phyloP scores from a whole-genome alignment of 2,888 invertebrate genomes.

The Suillia variegata region DNA sequence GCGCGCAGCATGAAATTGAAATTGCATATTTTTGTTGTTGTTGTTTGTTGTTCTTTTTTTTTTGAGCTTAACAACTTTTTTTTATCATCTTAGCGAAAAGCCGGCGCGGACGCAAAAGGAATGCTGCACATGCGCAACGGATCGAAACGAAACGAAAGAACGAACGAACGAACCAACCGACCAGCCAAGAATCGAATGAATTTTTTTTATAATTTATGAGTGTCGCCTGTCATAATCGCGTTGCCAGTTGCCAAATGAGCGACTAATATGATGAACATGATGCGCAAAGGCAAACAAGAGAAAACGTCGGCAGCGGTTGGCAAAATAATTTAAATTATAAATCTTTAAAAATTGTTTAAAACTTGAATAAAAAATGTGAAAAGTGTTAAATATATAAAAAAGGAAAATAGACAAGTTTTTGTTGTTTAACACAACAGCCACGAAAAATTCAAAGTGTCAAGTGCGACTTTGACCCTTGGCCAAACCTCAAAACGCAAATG shows the following conservation, averaged over 20 bases:
- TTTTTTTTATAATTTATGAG: conserved; percentile 33
- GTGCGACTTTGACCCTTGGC: neutral
- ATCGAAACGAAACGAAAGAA: no score
- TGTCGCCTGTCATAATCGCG: conserved; percentile 39
- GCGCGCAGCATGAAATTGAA: conserved; percentile 27
- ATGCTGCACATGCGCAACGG: neutral
- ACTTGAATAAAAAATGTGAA: no score
- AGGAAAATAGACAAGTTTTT: no score
- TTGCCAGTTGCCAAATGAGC: conserved; percentile 38
- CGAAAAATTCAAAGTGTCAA: no score
- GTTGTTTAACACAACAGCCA: no score
- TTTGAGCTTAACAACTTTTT: neutral
- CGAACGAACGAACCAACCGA: no score
- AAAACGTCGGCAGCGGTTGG: no score
- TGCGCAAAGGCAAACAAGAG: neutral
- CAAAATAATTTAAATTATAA: no score
- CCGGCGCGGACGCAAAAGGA: neutral
- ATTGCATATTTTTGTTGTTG: conserved; percentile 13
- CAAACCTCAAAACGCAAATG: neutral
- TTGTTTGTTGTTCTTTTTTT: conserved; percentile 12
- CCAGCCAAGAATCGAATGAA: no score
- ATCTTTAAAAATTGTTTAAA: no score
- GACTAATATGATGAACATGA: conserved; percentile 6
- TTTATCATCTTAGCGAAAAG: neutral
- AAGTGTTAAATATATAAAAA: no score